A percentile compares a stretch with the other conserved stretches of the same genome.
Evolutionary conservation across 2,888 invertebrate genomes (phyloP).

Genomic region (Dysmachus trigonus): DNA sequence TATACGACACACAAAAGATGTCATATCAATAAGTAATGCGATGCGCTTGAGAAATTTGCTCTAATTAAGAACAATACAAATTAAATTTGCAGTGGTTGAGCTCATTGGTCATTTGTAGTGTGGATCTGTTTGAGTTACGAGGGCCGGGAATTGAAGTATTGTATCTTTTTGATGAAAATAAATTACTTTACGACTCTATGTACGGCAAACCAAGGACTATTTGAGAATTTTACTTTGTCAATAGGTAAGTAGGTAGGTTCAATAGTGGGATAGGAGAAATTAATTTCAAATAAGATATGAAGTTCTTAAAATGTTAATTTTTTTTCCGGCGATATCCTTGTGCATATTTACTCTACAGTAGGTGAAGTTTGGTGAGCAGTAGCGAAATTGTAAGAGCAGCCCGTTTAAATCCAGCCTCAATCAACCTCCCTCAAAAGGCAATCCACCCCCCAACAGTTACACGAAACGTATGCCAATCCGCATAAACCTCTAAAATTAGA

Average conservation of each 20-base stretch:
- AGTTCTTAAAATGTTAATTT: no score
- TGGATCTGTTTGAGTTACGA: background rate
- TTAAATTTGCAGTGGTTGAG: background rate
- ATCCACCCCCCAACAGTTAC: background rate
- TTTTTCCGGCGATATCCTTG: no score
- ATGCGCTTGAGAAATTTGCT: background rate
- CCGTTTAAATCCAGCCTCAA: background rate
- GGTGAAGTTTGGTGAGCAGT: background rate
- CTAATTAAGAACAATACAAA: background rate
- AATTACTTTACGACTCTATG: no score
- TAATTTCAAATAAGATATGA: no score
- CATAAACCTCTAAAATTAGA: background rate
- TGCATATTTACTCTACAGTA: no score
- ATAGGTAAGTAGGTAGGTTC: no score
- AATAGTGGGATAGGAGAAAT: no score
- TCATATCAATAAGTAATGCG: background rate
- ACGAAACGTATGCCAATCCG: background rate
- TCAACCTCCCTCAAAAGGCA: background rate
- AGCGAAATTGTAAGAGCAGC: background rate
- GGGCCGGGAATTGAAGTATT: no score
- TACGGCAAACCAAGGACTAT: no score
- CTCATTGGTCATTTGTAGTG: background rate
- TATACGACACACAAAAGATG: background rate
- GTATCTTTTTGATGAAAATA: no score
- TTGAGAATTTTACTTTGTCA: no score